Evolutionary conservation across 1,140 invertebrate species (phyloP).

Genomic region (Pseudoatta argentina): DNA sequence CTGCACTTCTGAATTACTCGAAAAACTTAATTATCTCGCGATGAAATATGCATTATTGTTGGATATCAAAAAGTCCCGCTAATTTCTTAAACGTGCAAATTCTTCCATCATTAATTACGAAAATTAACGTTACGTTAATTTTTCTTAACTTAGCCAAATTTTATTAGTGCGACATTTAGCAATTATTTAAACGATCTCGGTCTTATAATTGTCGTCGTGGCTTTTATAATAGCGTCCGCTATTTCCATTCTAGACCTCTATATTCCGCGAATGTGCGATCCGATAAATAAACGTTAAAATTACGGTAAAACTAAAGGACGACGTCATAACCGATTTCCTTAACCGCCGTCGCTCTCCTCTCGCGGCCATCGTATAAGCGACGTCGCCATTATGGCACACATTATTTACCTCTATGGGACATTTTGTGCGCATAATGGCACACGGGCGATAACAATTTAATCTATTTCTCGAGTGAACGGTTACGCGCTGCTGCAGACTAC

Average conservation of each 20-base stretch:
- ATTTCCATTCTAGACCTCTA: background rate
- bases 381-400: slow-evolving; percentile 18
- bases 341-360: background rate
- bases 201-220: background rate
- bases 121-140: background rate
- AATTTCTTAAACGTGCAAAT: background rate
- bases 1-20: background rate
- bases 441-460: slow-evolving; percentile 54
- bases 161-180: background rate
- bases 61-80: background rate
- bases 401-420: slow-evolving; percentile 58
- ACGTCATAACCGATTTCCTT: slow-evolving; percentile 37
- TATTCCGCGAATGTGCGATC: slow-evolving; percentile 4
- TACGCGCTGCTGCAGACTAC: slow-evolving; percentile 21
- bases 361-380: slow-evolving; percentile 41
- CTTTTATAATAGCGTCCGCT: background rate
- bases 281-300: slow-evolving; percentile 44
- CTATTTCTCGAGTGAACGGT: slow-evolving; percentile 60
- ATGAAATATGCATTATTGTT: background rate
- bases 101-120: background rate
- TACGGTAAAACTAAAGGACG: slow-evolving; percentile 11
- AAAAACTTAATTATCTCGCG: background rate
- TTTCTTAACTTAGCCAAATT: too few species aligned
- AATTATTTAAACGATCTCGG: slow-evolving; percentile 8
- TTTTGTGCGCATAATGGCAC: slow-evolving; percentile 47